phyloP scores from a whole-genome alignment of 35 echinoderm and acorn worm species.

The Chiridota heheva region DNA sequence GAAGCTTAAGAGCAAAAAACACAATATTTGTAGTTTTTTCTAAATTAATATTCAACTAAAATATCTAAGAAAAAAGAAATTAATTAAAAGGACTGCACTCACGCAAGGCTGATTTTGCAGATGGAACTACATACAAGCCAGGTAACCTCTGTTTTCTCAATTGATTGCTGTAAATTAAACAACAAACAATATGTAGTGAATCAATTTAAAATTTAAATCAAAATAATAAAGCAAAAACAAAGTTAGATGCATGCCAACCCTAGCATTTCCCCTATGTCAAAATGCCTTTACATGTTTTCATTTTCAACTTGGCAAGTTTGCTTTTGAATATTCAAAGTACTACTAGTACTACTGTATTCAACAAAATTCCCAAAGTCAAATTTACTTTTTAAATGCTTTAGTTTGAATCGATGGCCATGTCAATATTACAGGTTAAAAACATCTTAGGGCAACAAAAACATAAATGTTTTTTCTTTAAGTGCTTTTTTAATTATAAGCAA shows the following conservation, averaged over 20 bases:
- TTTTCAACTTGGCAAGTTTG: background rate
- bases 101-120: constrained; percentile 88
- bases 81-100: constrained; percentile 59
- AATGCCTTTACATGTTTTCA: background rate
- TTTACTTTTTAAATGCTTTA: background rate
- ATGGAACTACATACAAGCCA: constrained; percentile 92
- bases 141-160: constrained; percentile 90
- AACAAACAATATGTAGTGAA: background rate
- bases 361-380: background rate
- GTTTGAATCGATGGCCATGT: too few species aligned
- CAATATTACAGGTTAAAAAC: too few species aligned
- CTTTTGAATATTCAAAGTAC: background rate
- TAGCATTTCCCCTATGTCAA: background rate
- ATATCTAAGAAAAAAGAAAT: background rate
- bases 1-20: background rate
- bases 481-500: too few species aligned
- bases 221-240: constrained; percentile 1
- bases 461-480: too few species aligned
- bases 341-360: too few species aligned
- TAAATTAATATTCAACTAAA: too few species aligned
- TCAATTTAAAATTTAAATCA: background rate
- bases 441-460: too few species aligned
- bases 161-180: constrained; percentile 70
- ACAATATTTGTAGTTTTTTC: background rate
- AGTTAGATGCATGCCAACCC: background rate